Percentiles rank a stretch among this genome's conserved stretches.
These are phyloP conservation scores for Tanytarsus gracilentus DNA, from an alignment of 2,888 invertebrate genomes.

Conservation along the genomic window DNA sequence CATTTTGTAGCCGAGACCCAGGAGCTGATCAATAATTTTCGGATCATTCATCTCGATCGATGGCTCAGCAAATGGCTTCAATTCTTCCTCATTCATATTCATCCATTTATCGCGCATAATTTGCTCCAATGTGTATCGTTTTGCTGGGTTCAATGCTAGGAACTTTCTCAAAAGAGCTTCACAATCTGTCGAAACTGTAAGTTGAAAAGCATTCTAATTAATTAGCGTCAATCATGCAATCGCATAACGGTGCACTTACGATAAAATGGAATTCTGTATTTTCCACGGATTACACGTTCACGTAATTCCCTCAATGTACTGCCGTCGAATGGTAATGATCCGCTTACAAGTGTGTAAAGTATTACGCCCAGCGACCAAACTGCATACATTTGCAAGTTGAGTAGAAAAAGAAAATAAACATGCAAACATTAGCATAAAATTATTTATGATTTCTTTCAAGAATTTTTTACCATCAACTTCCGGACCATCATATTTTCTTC, in stretches of 20 bases:
- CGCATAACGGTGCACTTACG: constrained; percentile 6
- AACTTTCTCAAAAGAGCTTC: constrained; percentile 24
- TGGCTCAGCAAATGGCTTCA: constrained; percentile 20
- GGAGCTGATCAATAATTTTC: constrained; percentile 53
- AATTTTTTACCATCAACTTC: constrained; percentile 23
- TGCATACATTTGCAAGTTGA: background rate
- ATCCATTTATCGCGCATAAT: constrained; percentile 28
- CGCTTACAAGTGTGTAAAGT: constrained; percentile 25
- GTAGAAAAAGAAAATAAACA: background rate
- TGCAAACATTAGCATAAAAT: background rate
- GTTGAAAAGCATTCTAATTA: background rate
- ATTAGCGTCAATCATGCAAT: background rate
- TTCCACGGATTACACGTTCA: constrained; percentile 25
- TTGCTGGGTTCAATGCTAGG: constrained; percentile 20
- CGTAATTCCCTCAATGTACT: constrained; percentile 20
- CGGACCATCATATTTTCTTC: constrained; percentile 25
- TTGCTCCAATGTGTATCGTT: constrained; percentile 24
- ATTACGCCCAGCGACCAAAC: constrained; percentile 28
- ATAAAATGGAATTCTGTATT: constrained; percentile 28
- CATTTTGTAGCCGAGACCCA: constrained; percentile 67
- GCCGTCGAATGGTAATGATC: constrained; percentile 26
- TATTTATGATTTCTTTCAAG: background rate
- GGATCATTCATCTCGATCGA: constrained; percentile 16
- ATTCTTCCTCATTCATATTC: constrained; percentile 17
- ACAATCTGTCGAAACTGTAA: constrained; percentile 23